Conservation (phyloP, 1,140 invertebrate genomes). For the Pygmarrhopalites habei region DNA sequence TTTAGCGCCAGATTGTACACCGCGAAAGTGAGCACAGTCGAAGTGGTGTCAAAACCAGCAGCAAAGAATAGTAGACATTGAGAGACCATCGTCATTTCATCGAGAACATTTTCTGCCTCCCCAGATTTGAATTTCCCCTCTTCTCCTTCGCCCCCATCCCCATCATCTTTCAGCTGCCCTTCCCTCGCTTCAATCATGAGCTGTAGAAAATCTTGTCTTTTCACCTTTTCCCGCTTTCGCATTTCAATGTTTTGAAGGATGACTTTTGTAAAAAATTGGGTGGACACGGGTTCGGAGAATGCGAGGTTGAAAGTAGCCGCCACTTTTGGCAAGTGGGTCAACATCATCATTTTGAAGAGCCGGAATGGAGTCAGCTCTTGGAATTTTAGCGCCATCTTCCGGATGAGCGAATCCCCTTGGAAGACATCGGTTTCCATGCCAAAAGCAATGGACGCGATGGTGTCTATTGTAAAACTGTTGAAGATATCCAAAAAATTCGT, state of each 20-base stretch:
- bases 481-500: slow-evolving; percentile 29
- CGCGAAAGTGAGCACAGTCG: no score
- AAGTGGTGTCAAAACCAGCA: no score
- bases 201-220: slow-evolving; percentile 40
- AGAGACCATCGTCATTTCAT: no score
- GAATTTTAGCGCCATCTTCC: not conserved
- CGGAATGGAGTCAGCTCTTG: not conserved
- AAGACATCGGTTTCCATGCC: slow-evolving; percentile 4
- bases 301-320: not conserved
- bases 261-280: slow-evolving; percentile 5
- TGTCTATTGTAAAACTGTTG: slow-evolving; percentile 12
- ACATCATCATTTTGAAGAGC: not conserved
- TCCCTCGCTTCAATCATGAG: slow-evolving; percentile 36
- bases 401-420: not conserved
- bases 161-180: slow-evolving; percentile 12
- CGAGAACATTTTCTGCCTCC: no score
- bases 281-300: not conserved
- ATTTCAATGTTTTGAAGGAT: not conserved
- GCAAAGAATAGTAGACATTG: no score
- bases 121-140: no score
- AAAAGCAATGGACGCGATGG: slow-evolving; percentile 40
- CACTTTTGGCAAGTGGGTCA: not conserved
- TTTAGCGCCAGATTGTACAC: no score
- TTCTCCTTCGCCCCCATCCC: no score
- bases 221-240: not conserved